A percentile compares a stretch with the other conserved stretches of the same genome.
Evolutionary conservation across 2,113 vertebrate genomes (phyloP).

Genomic region (Rhinopithecus roxellana): DNA sequence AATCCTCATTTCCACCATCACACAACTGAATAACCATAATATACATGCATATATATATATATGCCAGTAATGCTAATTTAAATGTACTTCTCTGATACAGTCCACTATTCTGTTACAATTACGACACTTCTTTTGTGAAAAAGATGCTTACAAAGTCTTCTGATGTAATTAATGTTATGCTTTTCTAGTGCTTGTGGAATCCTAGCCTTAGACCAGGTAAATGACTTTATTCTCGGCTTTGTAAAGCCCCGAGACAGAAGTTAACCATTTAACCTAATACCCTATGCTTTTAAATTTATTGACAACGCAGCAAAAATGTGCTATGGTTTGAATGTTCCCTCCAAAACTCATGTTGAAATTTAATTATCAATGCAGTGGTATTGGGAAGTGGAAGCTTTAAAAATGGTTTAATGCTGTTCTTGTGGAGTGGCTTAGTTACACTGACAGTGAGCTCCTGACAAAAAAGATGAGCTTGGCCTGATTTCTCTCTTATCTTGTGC

Average conservation of each 20-base stretch:
- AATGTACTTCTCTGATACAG: neutral
- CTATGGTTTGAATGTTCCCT: neutral
- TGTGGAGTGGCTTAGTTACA: neutral
- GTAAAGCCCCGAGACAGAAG: neutral
- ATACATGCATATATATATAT: neutral
- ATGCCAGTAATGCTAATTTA: neutral
- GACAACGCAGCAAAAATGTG: neutral
- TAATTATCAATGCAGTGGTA: neutral
- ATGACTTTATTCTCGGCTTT: neutral
- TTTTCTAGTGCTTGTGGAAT: neutral
- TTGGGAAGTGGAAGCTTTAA: neutral
- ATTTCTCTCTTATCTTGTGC: neutral
- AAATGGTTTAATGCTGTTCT: neutral
- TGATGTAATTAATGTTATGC: neutral
- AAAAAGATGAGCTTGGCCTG: neutral
- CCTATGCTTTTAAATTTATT: neutral
- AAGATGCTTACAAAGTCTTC: neutral
- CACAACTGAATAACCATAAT: neutral
- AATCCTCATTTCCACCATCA: neutral
- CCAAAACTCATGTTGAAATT: neutral
- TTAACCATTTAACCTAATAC: neutral
- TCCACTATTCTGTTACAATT: neutral
- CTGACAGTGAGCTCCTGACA: neutral
- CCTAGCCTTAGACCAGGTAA: neutral
- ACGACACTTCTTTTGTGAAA: neutral